Conservation (phyloP, 2,888 invertebrate species). For the Stegophylla sp. region DNA sequence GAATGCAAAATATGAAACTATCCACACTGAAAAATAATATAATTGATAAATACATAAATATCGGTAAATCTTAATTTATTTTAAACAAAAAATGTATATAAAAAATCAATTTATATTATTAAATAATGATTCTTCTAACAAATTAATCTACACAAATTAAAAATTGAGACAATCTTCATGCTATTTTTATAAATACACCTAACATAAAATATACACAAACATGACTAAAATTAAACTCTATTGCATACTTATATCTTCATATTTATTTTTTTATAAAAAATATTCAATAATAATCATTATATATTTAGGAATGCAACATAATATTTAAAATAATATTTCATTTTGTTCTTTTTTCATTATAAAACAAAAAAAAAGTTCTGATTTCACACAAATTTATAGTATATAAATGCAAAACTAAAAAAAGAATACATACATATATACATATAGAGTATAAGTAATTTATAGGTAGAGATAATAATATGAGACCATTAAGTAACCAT, state of each 20-base stretch:
- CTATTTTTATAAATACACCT: no score
- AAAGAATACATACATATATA: constrained; percentile 6
- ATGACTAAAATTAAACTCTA: background rate
- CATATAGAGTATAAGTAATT: background rate
- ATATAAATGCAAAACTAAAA: constrained; percentile 11
- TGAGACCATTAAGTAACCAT: constrained; percentile 51
- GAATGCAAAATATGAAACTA: no score
- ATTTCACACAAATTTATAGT: background rate
- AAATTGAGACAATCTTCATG: no score
- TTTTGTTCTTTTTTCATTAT: constrained; percentile 29
- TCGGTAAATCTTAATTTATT: no score
- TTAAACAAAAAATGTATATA: no score
- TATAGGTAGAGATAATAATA: constrained; percentile 13
- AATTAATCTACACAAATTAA: no score
- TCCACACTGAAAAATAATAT: no score
- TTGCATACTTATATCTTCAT: background rate
- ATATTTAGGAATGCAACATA: constrained; percentile 13
- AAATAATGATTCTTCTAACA: no score
- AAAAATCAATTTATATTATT: no score
- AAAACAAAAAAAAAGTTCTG: no score
- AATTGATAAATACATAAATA: no score
- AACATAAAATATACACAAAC: background rate
- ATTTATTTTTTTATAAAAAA: background rate
- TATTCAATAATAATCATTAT: background rate
- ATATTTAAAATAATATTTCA: background rate